Base-by-base conservation (phyloP, 2,888 invertebrate species). In the Calameuta pallipes region DNA sequence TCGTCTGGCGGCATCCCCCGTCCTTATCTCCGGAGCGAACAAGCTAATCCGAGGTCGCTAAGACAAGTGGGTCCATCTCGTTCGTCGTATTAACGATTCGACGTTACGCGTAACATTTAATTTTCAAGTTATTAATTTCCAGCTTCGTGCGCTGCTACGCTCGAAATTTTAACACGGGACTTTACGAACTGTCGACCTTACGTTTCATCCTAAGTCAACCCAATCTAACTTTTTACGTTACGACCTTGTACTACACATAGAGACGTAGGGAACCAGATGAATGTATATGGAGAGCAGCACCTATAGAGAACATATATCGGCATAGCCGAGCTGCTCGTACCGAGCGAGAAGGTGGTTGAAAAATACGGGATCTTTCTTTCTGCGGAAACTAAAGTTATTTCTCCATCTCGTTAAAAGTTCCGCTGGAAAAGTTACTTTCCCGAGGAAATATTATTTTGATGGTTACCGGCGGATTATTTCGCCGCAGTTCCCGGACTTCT, bases 371-470 rank as follows among this genome's bases (percentile, higher is more conserved):
- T 87, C 86, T 87, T 88, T 87, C 86, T 85, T 74, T 34, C 23
- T 9, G 15, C 23, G 74, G 4, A 85, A 89, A 86, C 83, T 84
- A 84, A 87, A 87, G 85, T 87, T 85, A 81, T 83, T 85, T 83
- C 85, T 85, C 86, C 86, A 87, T 88, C 88, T 88, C 89, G 88
- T 89, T 89, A 87, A 89, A 89, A 89, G 86, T 88, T 89, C 85
- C 81, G 75, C 78, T 81, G 79, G 75, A 78, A 80, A 83, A 81
- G 82, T 82, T 81, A 79, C 83, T 74, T 74, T 73, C 81, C 80
- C 80, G 81, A 82, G 85, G 82, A 88, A 89, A 88, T 89, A 89
- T 88, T 87, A 89, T 89, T 89, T 88, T 86, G 86, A 87, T 86
- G 86, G 87, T 88, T 90, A 87, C 86, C 84, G 31, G 31, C 31